phyloP scores from a whole-genome alignment of 2,797 vertebrate species.

The Phrynocephalus forsythii region DNA sequence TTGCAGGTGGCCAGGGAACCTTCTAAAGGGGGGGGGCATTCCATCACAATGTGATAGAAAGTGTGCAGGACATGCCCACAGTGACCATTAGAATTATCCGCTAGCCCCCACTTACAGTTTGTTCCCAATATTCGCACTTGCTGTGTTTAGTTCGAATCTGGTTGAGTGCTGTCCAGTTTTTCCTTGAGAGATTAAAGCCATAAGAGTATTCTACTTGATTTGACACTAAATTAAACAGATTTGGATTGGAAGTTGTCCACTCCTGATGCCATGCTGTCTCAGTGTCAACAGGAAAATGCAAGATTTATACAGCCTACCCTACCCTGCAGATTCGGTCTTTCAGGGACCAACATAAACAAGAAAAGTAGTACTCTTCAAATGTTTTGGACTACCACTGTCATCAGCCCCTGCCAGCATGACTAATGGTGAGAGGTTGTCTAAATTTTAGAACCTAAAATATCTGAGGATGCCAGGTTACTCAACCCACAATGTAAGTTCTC shows the following conservation, averaged over 20 bases:
- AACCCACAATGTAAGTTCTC: not conserved
- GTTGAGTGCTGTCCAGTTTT: no score
- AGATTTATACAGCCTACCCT: not conserved
- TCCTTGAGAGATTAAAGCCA: no score
- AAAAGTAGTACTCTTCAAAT: not conserved
- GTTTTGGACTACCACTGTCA: not conserved
- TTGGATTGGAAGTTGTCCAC: not conserved
- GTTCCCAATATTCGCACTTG: no score
- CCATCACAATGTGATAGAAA: no score
- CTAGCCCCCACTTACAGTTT: no score
- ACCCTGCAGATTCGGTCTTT: not conserved
- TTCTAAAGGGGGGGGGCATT: no score
- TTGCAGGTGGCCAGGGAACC: no score
- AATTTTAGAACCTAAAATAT: not conserved
- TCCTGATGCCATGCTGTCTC: not conserved
- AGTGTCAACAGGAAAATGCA: no score
- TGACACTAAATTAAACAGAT: not conserved
- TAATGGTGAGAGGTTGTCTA: not conserved
- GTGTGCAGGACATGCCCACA: no score
- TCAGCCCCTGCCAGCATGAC: not conserved
- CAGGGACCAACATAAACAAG: not conserved
- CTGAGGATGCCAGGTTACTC: not conserved
- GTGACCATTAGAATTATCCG: no score
- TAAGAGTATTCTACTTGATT: no score
- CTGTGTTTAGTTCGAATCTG: no score